Conservation (phyloP, 1,140 invertebrate species). For the Brachionus calyciflorus region DNA sequence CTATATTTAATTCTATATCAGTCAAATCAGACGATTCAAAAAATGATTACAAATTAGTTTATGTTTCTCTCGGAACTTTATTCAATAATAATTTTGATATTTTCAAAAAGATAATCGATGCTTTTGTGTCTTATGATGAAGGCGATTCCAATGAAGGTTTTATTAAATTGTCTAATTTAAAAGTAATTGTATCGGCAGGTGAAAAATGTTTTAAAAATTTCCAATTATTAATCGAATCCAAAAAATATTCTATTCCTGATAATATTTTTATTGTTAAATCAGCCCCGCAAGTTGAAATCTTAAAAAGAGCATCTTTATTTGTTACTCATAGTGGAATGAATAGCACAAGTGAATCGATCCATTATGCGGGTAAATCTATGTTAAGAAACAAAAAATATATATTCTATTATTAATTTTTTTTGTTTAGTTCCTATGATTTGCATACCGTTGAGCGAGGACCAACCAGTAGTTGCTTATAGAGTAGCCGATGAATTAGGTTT, state of each 20-base stretch:
- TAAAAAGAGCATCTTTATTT: constrained; percentile 63
- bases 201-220: constrained; percentile 8
- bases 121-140: constrained; percentile 21
- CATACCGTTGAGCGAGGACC: constrained; percentile 66
- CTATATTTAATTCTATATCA: background rate
- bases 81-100: constrained; percentile 46
- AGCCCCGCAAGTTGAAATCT: constrained; percentile 53
- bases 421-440: constrained; percentile 69
- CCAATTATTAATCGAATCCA: background rate
- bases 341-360: constrained; percentile 76
- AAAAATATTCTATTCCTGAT: background rate
- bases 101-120: constrained; percentile 46
- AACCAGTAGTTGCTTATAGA: constrained; percentile 48
- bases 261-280: background rate
- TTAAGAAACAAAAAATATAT: background rate
- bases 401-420: background rate
- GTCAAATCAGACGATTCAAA: background rate
- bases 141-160: background rate
- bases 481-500: constrained; percentile 40
- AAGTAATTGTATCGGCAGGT: background rate
- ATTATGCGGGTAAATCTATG: constrained; percentile 63
- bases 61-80: constrained; percentile 31
- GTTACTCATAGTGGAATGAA: constrained; percentile 77
- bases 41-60: background rate
- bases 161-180: background rate